Evolutionary conservation across 1,140 invertebrate species (phyloP), one percentile per base, ranked within the genome.

Genomic region (Asbolus verrucosus): DNA sequence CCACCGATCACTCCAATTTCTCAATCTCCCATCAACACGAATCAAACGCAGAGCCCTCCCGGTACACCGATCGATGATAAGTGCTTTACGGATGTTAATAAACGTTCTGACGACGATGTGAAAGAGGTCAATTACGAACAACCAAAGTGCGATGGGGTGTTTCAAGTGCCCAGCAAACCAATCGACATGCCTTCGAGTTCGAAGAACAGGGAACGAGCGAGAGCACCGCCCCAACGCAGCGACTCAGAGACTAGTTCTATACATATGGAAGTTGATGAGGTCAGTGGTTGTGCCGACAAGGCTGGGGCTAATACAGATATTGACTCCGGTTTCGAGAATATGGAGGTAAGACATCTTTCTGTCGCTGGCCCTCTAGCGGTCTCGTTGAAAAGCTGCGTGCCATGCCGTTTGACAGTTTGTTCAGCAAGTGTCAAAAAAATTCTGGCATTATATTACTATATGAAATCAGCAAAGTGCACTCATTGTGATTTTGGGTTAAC

Each of bases 311-410:
- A 82, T 62, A 83, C 87, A 27, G 89, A 91, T 81, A 88, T 90
- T 31, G 90, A 91, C 82, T 91, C 89, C 36, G 89, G 89, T 6
- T 89, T 91, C 77, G 90, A 91, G 79, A 91, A 88, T 77, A 92
- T 91, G 89, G 90, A 91, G 81, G 89, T 91, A 72, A 73, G 71
- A 72, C 62, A 11, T 33, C 16, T 31, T 21, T 60, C n/a, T n/a
- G n/a, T n/a, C 8, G 8, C n/a, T 4, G 14, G 19, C 24, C 24
- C 24, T 27, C 24, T 27, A 8, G 3, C 8, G 24, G n/a, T n/a
- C n/a, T n/a, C n/a, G n/a, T n/a, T n/a, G n/a, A n/a, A n/a, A n/a
- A n/a, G n/a, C n/a, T n/a, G n/a, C n/a, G n/a, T n/a, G n/a, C n/a
- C n/a, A n/a, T n/a, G n/a, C n/a, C n/a, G n/a, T n/a, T n/a, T n/a